Conservation (phyloP, 2,888 invertebrate species). For the Leucophenga maculata region DNA sequence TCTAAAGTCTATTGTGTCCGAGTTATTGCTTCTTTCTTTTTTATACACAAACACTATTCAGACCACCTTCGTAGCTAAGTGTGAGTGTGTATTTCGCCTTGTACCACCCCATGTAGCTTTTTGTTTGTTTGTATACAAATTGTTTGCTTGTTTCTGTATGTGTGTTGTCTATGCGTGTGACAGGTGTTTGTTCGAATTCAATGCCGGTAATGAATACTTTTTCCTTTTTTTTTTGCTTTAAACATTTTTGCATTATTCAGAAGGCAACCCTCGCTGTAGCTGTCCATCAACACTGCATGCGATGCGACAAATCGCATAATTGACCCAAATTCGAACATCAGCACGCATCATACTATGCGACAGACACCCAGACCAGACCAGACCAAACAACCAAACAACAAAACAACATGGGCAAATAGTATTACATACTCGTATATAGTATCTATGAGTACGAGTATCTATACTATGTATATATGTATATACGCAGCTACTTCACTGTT, state of each 20-base stretch:
- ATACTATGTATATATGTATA: background rate
- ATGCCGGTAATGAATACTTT: conserved; percentile 10
- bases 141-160: background rate
- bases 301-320: conserved; percentile 65
- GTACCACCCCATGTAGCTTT: no score
- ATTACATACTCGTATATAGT: background rate
- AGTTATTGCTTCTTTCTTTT: no score
- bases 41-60: no score
- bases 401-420: conserved; percentile 27
- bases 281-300: conserved; percentile 36
- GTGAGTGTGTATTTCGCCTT: no score
- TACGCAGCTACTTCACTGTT: background rate
- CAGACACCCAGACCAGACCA: conserved; percentile 31
- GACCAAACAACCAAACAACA: no score
- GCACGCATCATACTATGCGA: background rate
- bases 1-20: no score
- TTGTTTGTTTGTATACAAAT: no score
- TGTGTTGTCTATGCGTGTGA: background rate
- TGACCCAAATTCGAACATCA: conserved; percentile 57
- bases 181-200: conserved; percentile 7
- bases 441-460: no score
- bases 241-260: background rate
- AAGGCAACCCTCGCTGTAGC: no score
- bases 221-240: background rate
- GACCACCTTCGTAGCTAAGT: no score